These are phyloP conservation scores for Synanthedon andrenaeformis DNA, from an alignment of 2,888 invertebrate genomes.

Conservation along the genomic window DNA sequence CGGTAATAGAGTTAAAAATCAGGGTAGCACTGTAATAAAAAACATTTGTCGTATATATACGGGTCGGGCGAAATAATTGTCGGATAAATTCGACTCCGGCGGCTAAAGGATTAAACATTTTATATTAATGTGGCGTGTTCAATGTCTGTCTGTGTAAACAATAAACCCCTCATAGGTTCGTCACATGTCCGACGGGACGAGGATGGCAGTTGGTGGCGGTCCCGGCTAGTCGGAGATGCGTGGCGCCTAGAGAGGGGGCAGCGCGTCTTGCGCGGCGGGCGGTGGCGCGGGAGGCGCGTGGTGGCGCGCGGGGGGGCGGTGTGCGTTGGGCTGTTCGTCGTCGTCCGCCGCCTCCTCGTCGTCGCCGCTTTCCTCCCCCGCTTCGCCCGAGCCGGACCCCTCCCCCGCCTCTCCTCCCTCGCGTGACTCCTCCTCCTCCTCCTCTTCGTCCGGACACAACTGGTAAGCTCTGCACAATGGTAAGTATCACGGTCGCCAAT, in stretches of 20 bases:
- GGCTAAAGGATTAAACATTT: too few species aligned
- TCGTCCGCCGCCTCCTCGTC: slow-evolving; percentile 28
- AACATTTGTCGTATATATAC: too few species aligned
- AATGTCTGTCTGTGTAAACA: too few species aligned
- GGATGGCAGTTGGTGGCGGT: slow-evolving; percentile 4
- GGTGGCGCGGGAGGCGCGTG: slow-evolving; percentile 13
- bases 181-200: too few species aligned
- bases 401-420: slow-evolving; percentile 27
- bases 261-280: slow-evolving; percentile 10
- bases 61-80: too few species aligned
- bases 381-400: slow-evolving; percentile 35
- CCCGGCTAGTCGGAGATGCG: slow-evolving; percentile 1
- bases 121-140: too few species aligned
- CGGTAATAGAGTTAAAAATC: too few species aligned
- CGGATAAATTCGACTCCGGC: too few species aligned
- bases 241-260: slow-evolving; percentile 15
- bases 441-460: slow-evolving; percentile 59
- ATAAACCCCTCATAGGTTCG: too few species aligned
- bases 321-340: slow-evolving; percentile 17
- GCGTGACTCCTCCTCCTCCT: slow-evolving; percentile 56
- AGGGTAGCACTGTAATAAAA: too few species aligned
- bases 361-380: slow-evolving; percentile 24
- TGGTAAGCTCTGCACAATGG: slow-evolving; percentile 46
- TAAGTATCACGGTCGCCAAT: not conserved
- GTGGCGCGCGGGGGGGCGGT: slow-evolving; percentile 15